Conservation (phyloP, 2,113 vertebrate species). For the Triplophysa rosa region DNA sequence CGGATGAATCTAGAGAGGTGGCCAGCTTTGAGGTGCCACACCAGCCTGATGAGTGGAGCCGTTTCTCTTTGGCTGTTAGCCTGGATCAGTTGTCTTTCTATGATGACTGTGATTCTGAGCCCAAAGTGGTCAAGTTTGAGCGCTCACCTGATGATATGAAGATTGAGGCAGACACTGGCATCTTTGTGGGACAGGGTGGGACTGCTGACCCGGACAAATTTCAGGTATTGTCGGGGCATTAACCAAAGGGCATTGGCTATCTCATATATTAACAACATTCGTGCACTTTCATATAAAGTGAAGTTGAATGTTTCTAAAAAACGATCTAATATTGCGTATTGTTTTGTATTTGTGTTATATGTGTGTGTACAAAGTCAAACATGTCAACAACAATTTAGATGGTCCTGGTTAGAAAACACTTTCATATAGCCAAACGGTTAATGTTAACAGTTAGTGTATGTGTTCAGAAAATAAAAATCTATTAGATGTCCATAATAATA, state of each 20-base stretch:
- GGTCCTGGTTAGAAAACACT: no score
- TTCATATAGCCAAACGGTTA: no score
- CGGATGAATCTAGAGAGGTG: slow-evolving; percentile 68
- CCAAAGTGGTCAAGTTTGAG: slow-evolving; percentile 70
- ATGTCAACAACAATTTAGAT: no score
- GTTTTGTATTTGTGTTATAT: no score
- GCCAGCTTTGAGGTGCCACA: slow-evolving; percentile 81
- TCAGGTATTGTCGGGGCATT: slow-evolving; percentile 70
- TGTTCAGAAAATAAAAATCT: no score
- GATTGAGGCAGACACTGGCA: slow-evolving; percentile 75
- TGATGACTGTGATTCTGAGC: slow-evolving; percentile 78
- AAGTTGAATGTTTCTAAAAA: no score
- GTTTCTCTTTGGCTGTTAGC: slow-evolving; percentile 80
- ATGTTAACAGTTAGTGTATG: no score
- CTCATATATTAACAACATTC: not conserved
- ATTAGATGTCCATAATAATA: not conserved
- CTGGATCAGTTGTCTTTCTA: slow-evolving; percentile 79
- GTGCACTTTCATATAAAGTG: no score
- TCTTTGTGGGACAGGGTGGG: slow-evolving; percentile 91
- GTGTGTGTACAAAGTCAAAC: no score
- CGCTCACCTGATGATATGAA: slow-evolving; percentile 82
- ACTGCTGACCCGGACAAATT: slow-evolving; percentile 82
- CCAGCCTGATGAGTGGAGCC: slow-evolving; percentile 77
- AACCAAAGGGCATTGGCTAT: no score
- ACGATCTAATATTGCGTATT: no score